Percentiles rank a stretch among this genome's conserved stretches.
Evolutionary conservation across 2,113 vertebrate genomes (phyloP).

Genomic region (Eptatretus burgeri): DNA sequence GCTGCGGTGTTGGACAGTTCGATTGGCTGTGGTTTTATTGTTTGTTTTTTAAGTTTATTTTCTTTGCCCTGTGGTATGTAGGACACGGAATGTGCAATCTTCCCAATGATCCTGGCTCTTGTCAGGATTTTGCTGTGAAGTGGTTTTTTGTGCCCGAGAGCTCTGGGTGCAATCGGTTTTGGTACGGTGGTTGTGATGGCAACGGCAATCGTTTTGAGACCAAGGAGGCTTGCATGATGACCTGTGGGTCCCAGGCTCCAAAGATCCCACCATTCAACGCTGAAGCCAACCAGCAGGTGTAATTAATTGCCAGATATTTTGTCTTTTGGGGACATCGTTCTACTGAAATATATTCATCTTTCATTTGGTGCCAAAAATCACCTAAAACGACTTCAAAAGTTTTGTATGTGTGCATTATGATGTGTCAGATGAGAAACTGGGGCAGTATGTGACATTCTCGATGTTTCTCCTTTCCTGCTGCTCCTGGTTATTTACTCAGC

Average conservation of each 20-base stretch:
- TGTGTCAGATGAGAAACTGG: too few relatives aligned
- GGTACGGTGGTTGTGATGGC: slow-evolving; percentile 62
- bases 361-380: too few relatives aligned
- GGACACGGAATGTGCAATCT: slow-evolving; percentile 25
- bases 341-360: too few relatives aligned
- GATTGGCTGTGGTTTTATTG: not conserved
- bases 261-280: too few relatives aligned
- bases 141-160: slow-evolving; percentile 43
- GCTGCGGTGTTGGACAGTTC: not conserved
- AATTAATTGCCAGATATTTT: too few relatives aligned
- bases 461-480: too few relatives aligned
- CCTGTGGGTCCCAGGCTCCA: slow-evolving; percentile 16
- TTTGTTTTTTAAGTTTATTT: slow-evolving; percentile 23
- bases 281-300: too few relatives aligned
- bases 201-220: slow-evolving; percentile 58
- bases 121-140: slow-evolving; percentile 31
- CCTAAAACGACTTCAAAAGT: too few relatives aligned
- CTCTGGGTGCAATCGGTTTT: slow-evolving; percentile 51
- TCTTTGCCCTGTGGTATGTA: slow-evolving; percentile 7
- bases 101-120: slow-evolving; percentile 40
- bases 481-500: too few relatives aligned
- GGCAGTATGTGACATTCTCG: too few relatives aligned
- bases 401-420: too few relatives aligned
- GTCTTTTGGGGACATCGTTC: too few relatives aligned
- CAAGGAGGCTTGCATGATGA: slow-evolving; percentile 31